Evolutionary conservation across 2,113 vertebrate species (phyloP), one percentile per base, ranked within the genome.

Genomic region (Gnathonemus echidnorhynchus): DNA sequence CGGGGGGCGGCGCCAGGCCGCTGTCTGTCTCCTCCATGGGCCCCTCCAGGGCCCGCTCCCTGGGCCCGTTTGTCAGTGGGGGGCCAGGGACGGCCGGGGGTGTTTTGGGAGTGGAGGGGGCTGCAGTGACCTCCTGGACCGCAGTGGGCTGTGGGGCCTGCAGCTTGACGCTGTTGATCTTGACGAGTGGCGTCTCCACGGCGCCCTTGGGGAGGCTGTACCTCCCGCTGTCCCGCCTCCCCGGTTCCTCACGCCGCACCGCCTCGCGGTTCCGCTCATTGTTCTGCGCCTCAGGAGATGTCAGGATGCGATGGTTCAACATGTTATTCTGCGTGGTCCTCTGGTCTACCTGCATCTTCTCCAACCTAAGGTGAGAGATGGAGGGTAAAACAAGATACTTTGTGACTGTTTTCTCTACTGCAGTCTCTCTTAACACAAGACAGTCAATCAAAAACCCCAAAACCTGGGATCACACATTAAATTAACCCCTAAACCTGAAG

Each of bases 231-330:
- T 98, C 97, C 90, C 96, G 94, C 35, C 17, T 53, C 39, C 3
- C 53, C 0, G 52, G 77, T 3, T 27, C 74, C 1, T 27, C 94
- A 0, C 87, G 92, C 92, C 93, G 97, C 62, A 92, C 93, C 0
- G 90, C 94, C 62, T 98, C 97, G 3, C 93, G 96, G 94, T 98
- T 98, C 45, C 94, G 97, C 91, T 98, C 97, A 88, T 98, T 98
- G 93, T 98, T 98, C 10, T 97, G 97, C 90, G 94, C 93, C 94
- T 99, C 98, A 2, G 98, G 98, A 52, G 96, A 97, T 89, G 98
- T 98, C 62, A 98, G 94, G 0, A 93, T 93, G 92, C 95, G 95
- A 90, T 98, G 97, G 93, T 98, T 98, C 91, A 96, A 92, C 91
- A 98, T 92, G 90, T 97, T 97, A 94, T 98, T 98, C 93, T 96